Base-by-base conservation (phyloP, 2,888 invertebrate species). In the Cephus pygmeus region DNA sequence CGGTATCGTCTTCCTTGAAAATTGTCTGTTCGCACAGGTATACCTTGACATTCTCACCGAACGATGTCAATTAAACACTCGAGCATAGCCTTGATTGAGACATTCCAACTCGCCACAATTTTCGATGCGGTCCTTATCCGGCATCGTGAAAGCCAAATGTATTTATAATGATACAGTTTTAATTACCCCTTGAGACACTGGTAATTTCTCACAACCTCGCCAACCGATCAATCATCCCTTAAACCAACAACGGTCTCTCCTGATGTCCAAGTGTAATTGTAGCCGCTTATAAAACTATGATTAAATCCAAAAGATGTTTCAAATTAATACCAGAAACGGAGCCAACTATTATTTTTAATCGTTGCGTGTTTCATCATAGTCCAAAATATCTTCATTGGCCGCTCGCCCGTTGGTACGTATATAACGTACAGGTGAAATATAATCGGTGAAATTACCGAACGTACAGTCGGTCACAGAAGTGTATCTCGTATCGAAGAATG, bases 41-140 rank as follows among this genome's bases (percentile, higher is more conserved):
- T 88, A 88, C 88, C 89, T 75, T 40, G 80, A 83, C 87, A 88
- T 88, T 84, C 80, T 81, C 85, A 77, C 85, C 74, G 36, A 23
- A 23, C 56, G 56, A 56, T 23, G 56, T 33, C 89, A 88, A 90
- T 90, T 89, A 89, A 89, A 84, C 80, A 81, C 56, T 56, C 79
- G 75, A 79, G 79, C 75, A 68, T 79, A 81, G 71, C 82, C 81
- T 87, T 91, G 90, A 91, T 91, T 91, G 90, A 91, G 91, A 90
- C 88, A 85, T 90, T 81, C 86, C 85, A 86, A 88, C 87, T 87
- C 86, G 85, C 81, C 76, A 82, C 86, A 87, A 89, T 86, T 85
- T 83, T 56, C 9, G 56, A 56, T 23, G 56, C 56, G 56, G 80
- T 76, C 79, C 80, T 81, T 84, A 82, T 80, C 81, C 56, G 75